Evolutionary conservation across 2,888 invertebrate species (phyloP).

Genomic region (Anoplius nigerrimus): DNA sequence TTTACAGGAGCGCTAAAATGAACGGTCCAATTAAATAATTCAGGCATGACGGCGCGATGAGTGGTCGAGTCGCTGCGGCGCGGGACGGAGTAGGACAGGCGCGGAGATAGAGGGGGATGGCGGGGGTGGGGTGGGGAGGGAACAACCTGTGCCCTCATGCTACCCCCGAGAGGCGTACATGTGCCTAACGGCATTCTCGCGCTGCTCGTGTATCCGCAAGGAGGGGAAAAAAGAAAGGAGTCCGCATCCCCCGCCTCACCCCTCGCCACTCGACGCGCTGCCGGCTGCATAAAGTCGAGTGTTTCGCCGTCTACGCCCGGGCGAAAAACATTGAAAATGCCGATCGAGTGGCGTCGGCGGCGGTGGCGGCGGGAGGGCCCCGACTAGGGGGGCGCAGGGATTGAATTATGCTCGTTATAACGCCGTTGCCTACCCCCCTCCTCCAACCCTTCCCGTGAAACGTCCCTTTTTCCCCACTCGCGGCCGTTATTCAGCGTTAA

Average conservation of each 20-base stretch:
- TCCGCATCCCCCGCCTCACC: not conserved
- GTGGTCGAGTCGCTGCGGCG: slow-evolving; percentile 13
- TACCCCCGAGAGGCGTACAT: not conserved
- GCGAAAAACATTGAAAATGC: not conserved
- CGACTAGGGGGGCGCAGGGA: no score
- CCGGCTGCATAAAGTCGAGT: slow-evolving; percentile 1
- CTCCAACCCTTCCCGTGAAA: no score
- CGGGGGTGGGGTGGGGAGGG: no score
- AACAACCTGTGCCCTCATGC: not conserved
- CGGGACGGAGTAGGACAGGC: no score
- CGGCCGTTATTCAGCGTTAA: no score
- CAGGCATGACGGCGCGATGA: slow-evolving; percentile 36
- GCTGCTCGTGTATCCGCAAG: not conserved
- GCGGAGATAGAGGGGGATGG: no score
- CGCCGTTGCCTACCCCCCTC: no score
- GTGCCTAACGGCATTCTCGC: not conserved
- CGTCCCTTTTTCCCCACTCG: no score
- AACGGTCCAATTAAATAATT: slow-evolving; percentile 51
- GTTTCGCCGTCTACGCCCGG: slow-evolving; percentile 1
- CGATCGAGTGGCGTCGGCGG: not conserved
- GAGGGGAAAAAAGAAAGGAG: not conserved
- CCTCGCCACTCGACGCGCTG: not conserved
- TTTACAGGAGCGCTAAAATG: slow-evolving; percentile 39
- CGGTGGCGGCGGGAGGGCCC: no score
- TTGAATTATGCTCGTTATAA: no score